Conservation (phyloP, 1,140 invertebrate genomes). For the Nasonia vitripennis region DNA sequence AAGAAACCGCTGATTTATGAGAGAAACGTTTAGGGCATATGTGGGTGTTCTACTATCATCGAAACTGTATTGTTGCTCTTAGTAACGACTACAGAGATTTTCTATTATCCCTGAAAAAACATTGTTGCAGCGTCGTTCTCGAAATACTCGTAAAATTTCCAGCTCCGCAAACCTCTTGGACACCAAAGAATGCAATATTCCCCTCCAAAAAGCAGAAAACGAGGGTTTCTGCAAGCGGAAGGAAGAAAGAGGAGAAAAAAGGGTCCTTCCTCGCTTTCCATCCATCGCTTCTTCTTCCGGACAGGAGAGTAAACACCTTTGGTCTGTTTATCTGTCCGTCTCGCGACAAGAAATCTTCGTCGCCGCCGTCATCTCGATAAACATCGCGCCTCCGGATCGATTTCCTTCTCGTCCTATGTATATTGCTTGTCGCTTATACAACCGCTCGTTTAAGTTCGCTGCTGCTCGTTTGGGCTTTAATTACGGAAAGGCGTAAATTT, state of each 20-base stretch:
- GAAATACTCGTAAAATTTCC: not conserved
- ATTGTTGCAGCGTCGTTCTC: not conserved
- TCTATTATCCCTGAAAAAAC: not conserved
- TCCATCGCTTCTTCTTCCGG: not conserved
- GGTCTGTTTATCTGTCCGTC: constrained; percentile 2
- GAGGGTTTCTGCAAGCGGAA: not conserved
- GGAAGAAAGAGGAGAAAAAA: not conserved
- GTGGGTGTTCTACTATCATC: no score
- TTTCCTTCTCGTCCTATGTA: not conserved
- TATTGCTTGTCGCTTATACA: not conserved
- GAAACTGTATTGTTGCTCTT: not conserved
- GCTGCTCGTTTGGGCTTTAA: not conserved
- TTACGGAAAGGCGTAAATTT: not conserved
- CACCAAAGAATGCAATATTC: not conserved
- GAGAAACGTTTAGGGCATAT: not conserved
- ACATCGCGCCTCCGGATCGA: not conserved
- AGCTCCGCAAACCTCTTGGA: not conserved
- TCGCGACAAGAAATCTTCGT: not conserved
- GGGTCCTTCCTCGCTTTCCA: not conserved
- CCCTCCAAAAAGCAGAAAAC: not conserved
- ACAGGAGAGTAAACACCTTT: constrained; percentile 12
- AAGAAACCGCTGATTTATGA: not conserved
- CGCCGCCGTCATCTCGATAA: not conserved
- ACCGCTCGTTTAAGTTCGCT: not conserved
- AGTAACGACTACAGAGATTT: no score